Evolutionary conservation across 2,113 vertebrate species (phyloP), one percentile per base, ranked within the genome.

Genomic region (Prunella himalayana): DNA sequence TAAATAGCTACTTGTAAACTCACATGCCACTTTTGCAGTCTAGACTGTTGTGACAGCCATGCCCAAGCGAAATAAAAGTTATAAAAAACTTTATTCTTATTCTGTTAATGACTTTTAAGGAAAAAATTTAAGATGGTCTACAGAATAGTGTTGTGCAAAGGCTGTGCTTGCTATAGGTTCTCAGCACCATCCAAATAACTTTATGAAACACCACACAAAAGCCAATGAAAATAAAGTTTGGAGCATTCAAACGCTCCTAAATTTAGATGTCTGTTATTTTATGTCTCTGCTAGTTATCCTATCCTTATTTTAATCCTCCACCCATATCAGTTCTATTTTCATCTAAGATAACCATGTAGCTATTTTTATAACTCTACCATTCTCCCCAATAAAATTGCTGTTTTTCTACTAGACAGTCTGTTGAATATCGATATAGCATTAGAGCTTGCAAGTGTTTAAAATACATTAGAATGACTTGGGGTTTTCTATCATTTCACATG

Each of bases 291-390:
- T 78, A 84, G 72, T 86, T 91, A 84, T 80, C 56, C 30, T 68
- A 59, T 18, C 8, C 47, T 81, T 92, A 72, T 91, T 95, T 95
- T 83, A 64, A 54, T 81, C n/a, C 33, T 85, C 71, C 66, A 83
- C 75, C 56, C 88, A 14, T 87, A 95, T 88, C 39, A 63, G 27
- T 59, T 91, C 85, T 96, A 73, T 94, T 96, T 96, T 82, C 51
- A 90, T 88, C 84, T 56, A 70, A n/a, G 23, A 12, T 82, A 64
- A 82, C 35, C 8, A 22, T 33, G 42, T 56, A 82, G 69, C 54
- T 83, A 37, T 66, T 87, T 90, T 53, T 88, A 60, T 10, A 94
- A 75, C 8, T 70, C 31, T 7, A 7, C 4, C 10, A 47, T 76
- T 86, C 75, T 56, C 82, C 60, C 37, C 65, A 69, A 25, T n/a